A percentile compares a stretch with the other conserved stretches of the same genome.
Evolutionary conservation across 2,797 vertebrate species (phyloP).

Genomic region (Pseudomugil gertrudae): DNA sequence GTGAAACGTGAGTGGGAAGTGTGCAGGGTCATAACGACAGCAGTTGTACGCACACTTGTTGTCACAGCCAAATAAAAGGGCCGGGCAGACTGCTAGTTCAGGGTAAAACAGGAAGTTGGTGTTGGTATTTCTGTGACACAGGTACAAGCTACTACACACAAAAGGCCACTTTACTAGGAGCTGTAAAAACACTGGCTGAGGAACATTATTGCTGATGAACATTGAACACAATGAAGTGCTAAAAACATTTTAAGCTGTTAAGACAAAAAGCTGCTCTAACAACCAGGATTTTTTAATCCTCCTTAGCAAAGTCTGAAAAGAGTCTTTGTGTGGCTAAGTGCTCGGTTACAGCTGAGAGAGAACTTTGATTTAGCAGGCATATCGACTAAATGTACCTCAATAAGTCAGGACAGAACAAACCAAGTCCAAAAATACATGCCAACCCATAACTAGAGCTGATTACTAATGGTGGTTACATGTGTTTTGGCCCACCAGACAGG

Average conservation of each 20-base stretch:
- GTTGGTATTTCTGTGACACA: conserved; percentile 37
- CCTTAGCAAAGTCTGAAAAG: conserved; percentile 42
- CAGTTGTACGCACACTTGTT: conserved; percentile 48
- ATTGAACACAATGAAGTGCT: conserved; percentile 30
- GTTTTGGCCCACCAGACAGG: background rate
- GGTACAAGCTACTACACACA: conserved; percentile 17
- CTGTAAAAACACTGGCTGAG: conserved; percentile 31
- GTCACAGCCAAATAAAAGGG: conserved; percentile 37
- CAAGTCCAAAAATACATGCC: background rate
- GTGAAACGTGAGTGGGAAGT: conserved; percentile 79
- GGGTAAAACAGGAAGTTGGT: conserved; percentile 59
- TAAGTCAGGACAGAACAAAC: background rate
- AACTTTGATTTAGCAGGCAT: conserved; percentile 11
- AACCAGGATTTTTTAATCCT: conserved; percentile 39
- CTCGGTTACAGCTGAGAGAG: conserved; percentile 6
- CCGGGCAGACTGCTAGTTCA: conserved; percentile 24
- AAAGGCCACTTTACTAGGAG: conserved; percentile 43
- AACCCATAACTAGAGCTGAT: background rate
- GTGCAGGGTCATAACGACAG: conserved; percentile 61
- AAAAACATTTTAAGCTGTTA: conserved; percentile 40
- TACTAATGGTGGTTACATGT: background rate
- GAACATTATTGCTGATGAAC: conserved; percentile 36
- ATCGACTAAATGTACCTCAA: background rate
- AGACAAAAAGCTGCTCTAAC: conserved; percentile 45
- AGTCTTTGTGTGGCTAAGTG: conserved; percentile 29